These are phyloP conservation scores for Styela clava DNA, from an alignment of 23 tunicate genomes.

Conservation along the genomic window DNA sequence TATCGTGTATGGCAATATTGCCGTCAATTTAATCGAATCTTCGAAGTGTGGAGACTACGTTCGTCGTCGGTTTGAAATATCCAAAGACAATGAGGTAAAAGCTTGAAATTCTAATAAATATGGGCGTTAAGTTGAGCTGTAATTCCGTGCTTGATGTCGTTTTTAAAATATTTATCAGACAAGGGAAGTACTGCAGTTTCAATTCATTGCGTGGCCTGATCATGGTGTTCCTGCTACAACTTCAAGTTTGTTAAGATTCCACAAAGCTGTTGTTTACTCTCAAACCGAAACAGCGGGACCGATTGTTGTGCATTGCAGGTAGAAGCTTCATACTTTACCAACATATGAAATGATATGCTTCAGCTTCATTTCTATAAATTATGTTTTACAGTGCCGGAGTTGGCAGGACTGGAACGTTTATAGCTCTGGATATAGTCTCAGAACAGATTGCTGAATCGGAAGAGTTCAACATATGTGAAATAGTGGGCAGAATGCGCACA, in stretches of 20 bases:
- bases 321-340: too few species aligned
- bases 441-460: constrained; percentile 6
- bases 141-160: background rate
- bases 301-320: constrained; percentile 58
- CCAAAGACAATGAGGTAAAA: constrained; percentile 9
- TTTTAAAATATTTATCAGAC: constrained; percentile 11
- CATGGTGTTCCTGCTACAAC: constrained; percentile 59
- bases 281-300: constrained; percentile 14
- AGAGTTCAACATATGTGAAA: constrained; percentile 1
- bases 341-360: too few species aligned
- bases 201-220: constrained; percentile 68
- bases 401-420: constrained; percentile 32
- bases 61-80: background rate
- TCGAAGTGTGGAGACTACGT: background rate
- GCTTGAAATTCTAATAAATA: background rate
- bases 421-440: constrained; percentile 9
- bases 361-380: too few species aligned
- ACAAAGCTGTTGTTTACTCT: constrained; percentile 3
- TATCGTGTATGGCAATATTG: background rate
- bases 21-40: background rate
- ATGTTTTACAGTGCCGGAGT: constrained; percentile 28
- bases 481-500: constrained; percentile 18
- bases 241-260: constrained; percentile 29
- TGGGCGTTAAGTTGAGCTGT: background rate
- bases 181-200: constrained; percentile 31